phyloP scores from a whole-genome alignment of 2,888 invertebrate species.

The Ecliptopera silaceata region DNA sequence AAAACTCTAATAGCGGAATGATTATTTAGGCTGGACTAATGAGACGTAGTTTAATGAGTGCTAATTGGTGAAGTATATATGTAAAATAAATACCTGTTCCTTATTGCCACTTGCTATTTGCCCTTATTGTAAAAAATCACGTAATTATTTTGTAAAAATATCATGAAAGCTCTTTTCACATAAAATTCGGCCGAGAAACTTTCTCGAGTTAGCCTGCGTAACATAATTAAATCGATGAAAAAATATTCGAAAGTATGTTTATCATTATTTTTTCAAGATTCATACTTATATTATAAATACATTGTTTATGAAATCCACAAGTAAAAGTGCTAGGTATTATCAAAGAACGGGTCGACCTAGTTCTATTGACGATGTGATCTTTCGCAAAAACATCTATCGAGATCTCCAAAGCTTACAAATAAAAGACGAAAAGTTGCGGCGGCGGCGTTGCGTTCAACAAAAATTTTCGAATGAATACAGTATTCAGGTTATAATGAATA shows the following conservation, averaged over 20 bases:
- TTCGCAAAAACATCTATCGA: constrained; percentile 61
- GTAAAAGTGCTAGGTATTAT: constrained; percentile 76
- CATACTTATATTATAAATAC: constrained; percentile 33
- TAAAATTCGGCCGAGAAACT: not conserved
- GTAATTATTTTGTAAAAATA: too few species aligned
- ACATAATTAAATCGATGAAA: constrained; percentile 3
- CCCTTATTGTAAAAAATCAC: too few species aligned
- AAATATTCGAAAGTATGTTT: constrained; percentile 14
- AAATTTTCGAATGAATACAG: constrained; percentile 20
- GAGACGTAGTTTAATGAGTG: too few species aligned
- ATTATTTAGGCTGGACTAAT: too few species aligned
- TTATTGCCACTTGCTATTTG: not conserved
- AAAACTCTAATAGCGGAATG: too few species aligned
- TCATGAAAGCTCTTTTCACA: not conserved
- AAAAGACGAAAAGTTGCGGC: constrained; percentile 50
- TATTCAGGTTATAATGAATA: constrained; percentile 15
- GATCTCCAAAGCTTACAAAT: constrained; percentile 55
- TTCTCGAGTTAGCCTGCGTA: not conserved
- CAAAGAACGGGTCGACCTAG: constrained; percentile 67
- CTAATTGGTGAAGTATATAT: too few species aligned
- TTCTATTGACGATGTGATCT: constrained; percentile 60
- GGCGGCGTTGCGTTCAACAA: constrained; percentile 11
- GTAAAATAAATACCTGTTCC: too few species aligned
- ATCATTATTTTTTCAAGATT: constrained; percentile 13
- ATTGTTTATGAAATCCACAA: constrained; percentile 57